Percentiles rank a stretch among this genome's conserved stretches.
Evolutionary conservation across 2,113 vertebrate genomes (phyloP).

Genomic region (Numida meleagris): DNA sequence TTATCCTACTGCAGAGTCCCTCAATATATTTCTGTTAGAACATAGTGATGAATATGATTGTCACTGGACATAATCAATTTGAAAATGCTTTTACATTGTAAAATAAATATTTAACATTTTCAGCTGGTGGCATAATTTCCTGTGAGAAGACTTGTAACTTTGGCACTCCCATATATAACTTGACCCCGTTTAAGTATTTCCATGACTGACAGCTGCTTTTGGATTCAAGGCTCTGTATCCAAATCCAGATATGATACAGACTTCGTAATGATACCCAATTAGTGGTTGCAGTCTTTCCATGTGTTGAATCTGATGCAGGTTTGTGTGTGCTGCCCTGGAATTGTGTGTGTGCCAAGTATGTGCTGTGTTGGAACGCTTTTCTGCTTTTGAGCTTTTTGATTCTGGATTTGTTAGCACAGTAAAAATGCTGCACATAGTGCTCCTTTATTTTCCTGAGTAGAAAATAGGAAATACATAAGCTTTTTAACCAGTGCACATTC

Average conservation of each 20-base stretch:
- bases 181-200: background rate
- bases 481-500: background rate
- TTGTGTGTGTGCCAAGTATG: background rate
- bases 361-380: background rate
- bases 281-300: background rate
- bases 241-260: background rate
- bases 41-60: background rate
- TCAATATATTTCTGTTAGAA: background rate
- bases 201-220: background rate
- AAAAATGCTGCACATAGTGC: background rate
- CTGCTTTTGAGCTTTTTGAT: background rate
- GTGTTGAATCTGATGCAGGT: background rate
- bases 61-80: background rate
- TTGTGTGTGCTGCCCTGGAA: background rate
- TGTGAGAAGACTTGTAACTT: background rate
- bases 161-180: background rate
- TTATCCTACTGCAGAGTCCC: background rate
- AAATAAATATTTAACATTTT: background rate
- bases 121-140: background rate
- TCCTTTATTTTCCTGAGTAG: background rate
- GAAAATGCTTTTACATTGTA: background rate
- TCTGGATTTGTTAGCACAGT: background rate
- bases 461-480: background rate
- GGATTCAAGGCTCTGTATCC: background rate
- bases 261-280: background rate